Base-by-base conservation (phyloP, 2,113 vertebrate species). In the Seriola rivoliana region DNA sequence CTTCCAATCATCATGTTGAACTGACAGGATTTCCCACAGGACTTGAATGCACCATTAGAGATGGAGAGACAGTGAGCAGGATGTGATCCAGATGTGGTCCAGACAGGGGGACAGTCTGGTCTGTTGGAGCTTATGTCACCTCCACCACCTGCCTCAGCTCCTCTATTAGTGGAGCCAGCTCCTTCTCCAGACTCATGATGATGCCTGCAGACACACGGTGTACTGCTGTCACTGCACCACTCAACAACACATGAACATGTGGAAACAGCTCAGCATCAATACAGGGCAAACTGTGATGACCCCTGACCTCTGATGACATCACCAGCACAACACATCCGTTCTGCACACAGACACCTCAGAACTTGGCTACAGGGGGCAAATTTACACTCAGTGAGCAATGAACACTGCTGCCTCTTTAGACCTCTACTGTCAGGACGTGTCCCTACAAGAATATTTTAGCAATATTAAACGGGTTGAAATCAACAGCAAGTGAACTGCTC, bases 121-220 rank as follows among this genome's bases (percentile, higher is more conserved):
- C 1, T 3, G 8, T 46, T 10, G 0, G 10, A 34, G 21, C 14
- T 82, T 94, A 99, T 74, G 97, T 97, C 76, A 97, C 96, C 89
- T 99, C 97, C 85, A 99, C 98, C 54, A 99, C 98, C 90, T 99
- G 98, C 89, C 97, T 95, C 80, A 99, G 85, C 81, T 99, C 97
- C 89, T 99, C 97, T 89, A 99, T 97, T 64, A 99, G 93, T 0
- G 97, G 96, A 0, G 96, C 95, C 64, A 99, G 94, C 87, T 99
- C 98, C 91, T 99, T 99, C 94, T 99, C 98, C 91, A 99, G 94
- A 94, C 96, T 98, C 91, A 99, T 96, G 88, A 99, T 98, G 85
- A 99, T 90, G 73, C 98, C 98, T 99, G 87, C 55, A 83, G 90
- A 89, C 89, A 75, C 52, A 92, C 3, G 23, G 25, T 11, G 6